Percentiles rank a stretch among this genome's conserved stretches.
Evolutionary conservation across 2,113 vertebrate species (phyloP).

Genomic region (Platysteira castanea): DNA sequence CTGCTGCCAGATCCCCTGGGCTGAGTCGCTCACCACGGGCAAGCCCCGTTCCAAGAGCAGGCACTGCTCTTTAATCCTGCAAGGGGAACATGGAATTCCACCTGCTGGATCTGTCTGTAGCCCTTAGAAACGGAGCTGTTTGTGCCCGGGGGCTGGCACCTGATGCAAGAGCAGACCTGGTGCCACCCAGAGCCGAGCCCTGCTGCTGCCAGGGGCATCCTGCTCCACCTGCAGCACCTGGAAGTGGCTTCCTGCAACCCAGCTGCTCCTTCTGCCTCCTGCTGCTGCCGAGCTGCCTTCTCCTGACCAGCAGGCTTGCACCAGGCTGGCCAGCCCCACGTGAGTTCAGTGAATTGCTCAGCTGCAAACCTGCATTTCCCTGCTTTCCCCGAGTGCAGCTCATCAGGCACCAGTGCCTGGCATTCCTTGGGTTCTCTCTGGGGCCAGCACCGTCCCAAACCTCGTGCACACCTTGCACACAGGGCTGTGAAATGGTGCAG

Average conservation of each 20-base stretch:
- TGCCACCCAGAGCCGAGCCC: background rate
- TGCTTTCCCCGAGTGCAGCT: background rate
- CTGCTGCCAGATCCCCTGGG: background rate
- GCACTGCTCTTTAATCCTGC: background rate
- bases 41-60: background rate
- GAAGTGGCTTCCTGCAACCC: background rate
- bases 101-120: background rate
- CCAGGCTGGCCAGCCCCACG: background rate
- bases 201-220: background rate
- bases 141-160: background rate
- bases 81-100: background rate
- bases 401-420: accelerated
- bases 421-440: background rate
- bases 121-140: background rate
- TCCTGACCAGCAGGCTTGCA: background rate
- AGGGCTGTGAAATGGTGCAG: background rate
- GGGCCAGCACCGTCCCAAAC: background rate
- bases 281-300: background rate
- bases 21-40: background rate
- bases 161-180: background rate
- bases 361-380: background rate
- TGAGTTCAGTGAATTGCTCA: background rate
- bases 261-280: background rate
- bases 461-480: background rate
- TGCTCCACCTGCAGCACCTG: accelerated